Evolutionary conservation across 2,888 invertebrate species (phyloP).

Genomic region (Scaptomyza cyrtandrae): DNA sequence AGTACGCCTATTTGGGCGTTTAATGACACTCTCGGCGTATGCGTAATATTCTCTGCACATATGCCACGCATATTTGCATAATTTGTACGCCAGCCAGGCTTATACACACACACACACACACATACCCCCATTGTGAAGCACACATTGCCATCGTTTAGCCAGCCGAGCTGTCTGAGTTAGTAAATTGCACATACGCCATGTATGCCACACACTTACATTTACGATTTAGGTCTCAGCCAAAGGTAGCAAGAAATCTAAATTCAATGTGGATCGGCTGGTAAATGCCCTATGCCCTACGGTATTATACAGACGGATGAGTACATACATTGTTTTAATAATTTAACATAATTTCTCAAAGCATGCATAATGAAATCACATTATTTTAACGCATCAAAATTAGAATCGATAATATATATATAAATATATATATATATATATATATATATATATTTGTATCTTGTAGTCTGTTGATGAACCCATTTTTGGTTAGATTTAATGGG

Average conservation of each 20-base stretch:
- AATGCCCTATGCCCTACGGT: constrained; percentile 1
- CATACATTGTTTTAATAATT: no score
- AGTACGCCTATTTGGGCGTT: constrained; percentile 38
- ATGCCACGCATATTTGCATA: constrained; percentile 74
- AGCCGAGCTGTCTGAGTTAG: constrained; percentile 73
- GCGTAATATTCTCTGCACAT: constrained; percentile 72
- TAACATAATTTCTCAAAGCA: no score
- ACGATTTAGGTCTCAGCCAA: constrained; percentile 17
- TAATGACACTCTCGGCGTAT: constrained; percentile 76
- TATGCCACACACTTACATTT: constrained; percentile 49
- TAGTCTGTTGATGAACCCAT: not conserved
- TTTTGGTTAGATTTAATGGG: not conserved
- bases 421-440: not conserved
- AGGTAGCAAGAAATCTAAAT: constrained; percentile 10
- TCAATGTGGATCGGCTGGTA: not conserved
- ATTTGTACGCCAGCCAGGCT: constrained; percentile 56
- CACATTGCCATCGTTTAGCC: constrained; percentile 72
- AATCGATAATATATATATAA: not conserved
- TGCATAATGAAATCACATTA: no score
- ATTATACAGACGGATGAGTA: no score
- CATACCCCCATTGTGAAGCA: not conserved
- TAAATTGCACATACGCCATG: constrained; percentile 76
- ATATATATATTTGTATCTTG: not conserved
- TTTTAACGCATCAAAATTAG: no score
- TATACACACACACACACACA: constrained; percentile 2